Evolutionary conservation across 1,140 invertebrate species (phyloP).

Genomic region (Anoplolepis gracilipes): DNA sequence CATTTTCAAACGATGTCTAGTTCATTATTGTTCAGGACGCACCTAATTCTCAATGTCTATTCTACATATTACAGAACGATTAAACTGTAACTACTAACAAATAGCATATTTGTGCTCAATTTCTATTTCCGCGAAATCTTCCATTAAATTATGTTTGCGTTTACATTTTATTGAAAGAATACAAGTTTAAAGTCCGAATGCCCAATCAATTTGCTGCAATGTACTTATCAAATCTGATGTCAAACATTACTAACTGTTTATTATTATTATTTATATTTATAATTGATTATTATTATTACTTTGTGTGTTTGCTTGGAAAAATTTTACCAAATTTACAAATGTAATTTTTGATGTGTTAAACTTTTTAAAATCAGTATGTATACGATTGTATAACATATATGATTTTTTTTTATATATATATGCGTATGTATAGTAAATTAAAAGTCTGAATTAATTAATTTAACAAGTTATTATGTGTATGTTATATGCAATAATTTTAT

Average conservation of each 20-base stretch:
- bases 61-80: neutral
- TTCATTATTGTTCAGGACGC: constrained; percentile 19
- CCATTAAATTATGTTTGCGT: neutral
- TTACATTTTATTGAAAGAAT: neutral
- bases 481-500: no score
- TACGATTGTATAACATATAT: neutral
- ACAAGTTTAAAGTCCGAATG: neutral
- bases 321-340: neutral
- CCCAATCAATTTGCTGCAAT: neutral
- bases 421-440: no score
- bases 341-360: neutral
- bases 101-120: neutral
- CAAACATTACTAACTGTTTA: neutral
- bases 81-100: neutral
- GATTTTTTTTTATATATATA: neutral
- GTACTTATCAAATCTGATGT: neutral
- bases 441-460: no score
- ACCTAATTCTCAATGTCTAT: neutral
- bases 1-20: constrained; percentile 25
- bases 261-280: neutral
- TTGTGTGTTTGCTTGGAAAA: neutral
- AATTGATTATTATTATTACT: neutral
- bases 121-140: neutral
- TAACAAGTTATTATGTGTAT: no score
- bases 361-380: neutral